phyloP scores from a whole-genome alignment of 2,797 vertebrate genomes.

The Tapirus indicus region DNA sequence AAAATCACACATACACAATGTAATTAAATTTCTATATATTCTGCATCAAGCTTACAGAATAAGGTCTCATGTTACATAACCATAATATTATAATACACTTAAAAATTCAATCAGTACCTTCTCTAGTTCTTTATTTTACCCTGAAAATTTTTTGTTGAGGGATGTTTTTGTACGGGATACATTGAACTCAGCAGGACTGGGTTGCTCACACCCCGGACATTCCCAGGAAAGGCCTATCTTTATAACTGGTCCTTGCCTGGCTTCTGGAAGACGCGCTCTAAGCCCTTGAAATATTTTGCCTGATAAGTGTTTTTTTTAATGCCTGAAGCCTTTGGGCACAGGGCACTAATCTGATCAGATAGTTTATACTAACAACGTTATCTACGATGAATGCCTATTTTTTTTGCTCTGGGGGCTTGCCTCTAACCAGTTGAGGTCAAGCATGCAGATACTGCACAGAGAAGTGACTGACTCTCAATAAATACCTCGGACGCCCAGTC shows the following conservation, averaged over 20 bases:
- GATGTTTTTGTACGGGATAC: neutral
- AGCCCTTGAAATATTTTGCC: neutral
- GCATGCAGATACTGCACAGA: neutral
- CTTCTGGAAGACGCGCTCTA: neutral
- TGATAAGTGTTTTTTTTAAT: neutral
- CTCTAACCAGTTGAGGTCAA: neutral
- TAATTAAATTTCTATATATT: constrained; percentile 6
- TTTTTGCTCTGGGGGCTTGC: neutral
- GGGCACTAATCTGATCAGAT: neutral
- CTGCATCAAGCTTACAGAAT: neutral
- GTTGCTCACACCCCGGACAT: neutral
- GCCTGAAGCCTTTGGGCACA: neutral
- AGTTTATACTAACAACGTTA: neutral
- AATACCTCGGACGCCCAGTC: neutral
- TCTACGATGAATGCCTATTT: neutral
- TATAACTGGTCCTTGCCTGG: neutral
- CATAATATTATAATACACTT: neutral
- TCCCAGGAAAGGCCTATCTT: neutral
- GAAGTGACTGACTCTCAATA: neutral
- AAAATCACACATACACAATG: neutral
- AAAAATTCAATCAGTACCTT: neutral
- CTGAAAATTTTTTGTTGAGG: neutral
- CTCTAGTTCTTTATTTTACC: neutral
- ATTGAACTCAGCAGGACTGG: neutral
- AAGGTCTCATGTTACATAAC: neutral